Evolutionary conservation across 2,888 invertebrate species (phyloP), one percentile per base, ranked within the genome.

Genomic region (Ophion slaviceki): DNA sequence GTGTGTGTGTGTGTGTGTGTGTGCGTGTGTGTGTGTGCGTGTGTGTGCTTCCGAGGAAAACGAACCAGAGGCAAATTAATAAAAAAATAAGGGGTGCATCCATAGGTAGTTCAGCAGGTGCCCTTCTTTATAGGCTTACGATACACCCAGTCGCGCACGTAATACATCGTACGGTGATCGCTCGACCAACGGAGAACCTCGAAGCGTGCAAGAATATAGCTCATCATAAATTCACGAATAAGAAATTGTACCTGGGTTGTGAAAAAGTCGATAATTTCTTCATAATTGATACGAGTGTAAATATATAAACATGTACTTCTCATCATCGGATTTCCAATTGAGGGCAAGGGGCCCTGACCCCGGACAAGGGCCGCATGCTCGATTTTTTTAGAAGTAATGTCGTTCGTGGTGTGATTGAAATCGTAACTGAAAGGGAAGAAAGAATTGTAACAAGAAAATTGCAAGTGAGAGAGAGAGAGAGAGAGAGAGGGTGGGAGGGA

Each of bases 21-120:
- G 8, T 7, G 40, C 0, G 40, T 7, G 8, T 7, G 40, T 5
- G 40, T 40, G 40, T 40, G 40, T 40, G 40, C 8, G 40, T 40
- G 40, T 40, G 8, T 40, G 20, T 72, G 80, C 64, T 84, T 84
- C 80, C 80, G 70, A 75, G 70, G 75, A 75, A 24, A 75, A 74
- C 57, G 70, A 47, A 47, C 28, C 80, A 62, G 28, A 17, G 62
- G 57, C 24, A 28, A 80, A 84, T 53, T 24, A 61, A 61, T 24
- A 61, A 61, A 61, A 61, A 10, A 74, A 75, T 75, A 80, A 77
- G 40, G 75, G 79, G 75, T 28, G 68, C 68, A 28, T 24, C 57
- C 45, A 71, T 40, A 28, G 28, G n/a, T 17, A 53, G 11, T 14
- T 47, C 57, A 67, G 57, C 57, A 77, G 74, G 70, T 70, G 70